Base-by-base conservation (phyloP, 2,888 invertebrate species). In the Lasioglossum morio region DNA sequence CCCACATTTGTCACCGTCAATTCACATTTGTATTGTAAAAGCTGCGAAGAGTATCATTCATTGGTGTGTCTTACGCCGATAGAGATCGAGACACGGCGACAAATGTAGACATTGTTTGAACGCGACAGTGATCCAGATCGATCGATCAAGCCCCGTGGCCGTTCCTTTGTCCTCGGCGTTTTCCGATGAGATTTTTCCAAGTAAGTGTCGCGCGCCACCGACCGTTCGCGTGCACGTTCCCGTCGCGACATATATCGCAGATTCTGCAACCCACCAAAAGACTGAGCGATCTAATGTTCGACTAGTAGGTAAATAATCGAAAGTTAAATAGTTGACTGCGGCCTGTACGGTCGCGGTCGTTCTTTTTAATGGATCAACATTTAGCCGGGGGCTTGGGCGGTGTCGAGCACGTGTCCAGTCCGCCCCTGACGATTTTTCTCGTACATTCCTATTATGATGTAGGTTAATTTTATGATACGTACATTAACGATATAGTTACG, bases 241-340 rank as follows among this genome's bases (percentile, higher is more conserved):
- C 78, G 79, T 80, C 81, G 81, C 85, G 72, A 83, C 23, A 69
- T 69, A 69, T 79, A 86, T 90, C 87, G 92, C 90, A 87, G 84
- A 91, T 91, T 66, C 75, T 90, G 90, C 92, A 91, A 93, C 92
- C 93, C 88, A 91, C 87, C 88, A 89, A 93, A 94, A 94, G 94
- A 94, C 94, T 94, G 94, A 94, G 88, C 84, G 88, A 85, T 85
- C 84, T n/a, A 90, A 77, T 91, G 88, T 89, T 91, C 91, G 90
- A 92, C 89, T 88, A 84, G 81, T 90, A 89, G 72, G 79, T 91
- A 84, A 86, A 76, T 80, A 81, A 87, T 77, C 72, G 66, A 80
- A 78, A 75, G 53, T 14, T 63, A 60, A 82, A 83, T 69, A 82
- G 72, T 37, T 69, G 53, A 43, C 74, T 46, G 72, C 73, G 63